These are phyloP conservation scores for Andrena chrysosceles DNA, from an alignment of 2,888 invertebrate genomes.

Conservation along the genomic window DNA sequence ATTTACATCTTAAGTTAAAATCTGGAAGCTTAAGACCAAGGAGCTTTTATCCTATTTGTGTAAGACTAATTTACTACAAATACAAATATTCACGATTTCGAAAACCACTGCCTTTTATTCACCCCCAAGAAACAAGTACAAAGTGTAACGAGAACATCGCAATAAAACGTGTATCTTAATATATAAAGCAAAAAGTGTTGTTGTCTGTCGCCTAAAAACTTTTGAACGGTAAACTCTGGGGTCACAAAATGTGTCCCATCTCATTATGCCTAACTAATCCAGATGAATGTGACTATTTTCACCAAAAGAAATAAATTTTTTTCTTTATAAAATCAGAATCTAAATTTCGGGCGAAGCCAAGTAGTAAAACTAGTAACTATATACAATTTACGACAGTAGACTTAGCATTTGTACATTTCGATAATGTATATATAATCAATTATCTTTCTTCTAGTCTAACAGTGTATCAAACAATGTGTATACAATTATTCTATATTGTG, in stretches of 20 bases:
- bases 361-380: no score
- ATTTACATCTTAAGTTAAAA: constrained; percentile 67
- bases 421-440: background rate
- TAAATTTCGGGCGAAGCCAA: no score
- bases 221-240: no score
- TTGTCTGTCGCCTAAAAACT: no score
- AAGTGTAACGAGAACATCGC: background rate
- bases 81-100: constrained; percentile 75
- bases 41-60: constrained; percentile 76
- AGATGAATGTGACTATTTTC: no score
- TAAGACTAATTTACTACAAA: constrained; percentile 77
- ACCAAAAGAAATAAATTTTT: no score
- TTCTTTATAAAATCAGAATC: no score
- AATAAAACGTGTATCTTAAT: background rate
- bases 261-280: no score
- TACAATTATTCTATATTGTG: background rate
- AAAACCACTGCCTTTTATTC: constrained; percentile 33
- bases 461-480: background rate
- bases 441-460: background rate
- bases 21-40: constrained; percentile 58
- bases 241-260: no score
- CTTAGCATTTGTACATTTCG: background rate
- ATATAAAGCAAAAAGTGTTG: no score
- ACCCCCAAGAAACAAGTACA: constrained; percentile 12
- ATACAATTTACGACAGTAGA: background rate